Evolutionary conservation across 37 sponge, comb jelly and placozoan genomes (phyloP).

Genomic region (Theonella swinhoei): DNA sequence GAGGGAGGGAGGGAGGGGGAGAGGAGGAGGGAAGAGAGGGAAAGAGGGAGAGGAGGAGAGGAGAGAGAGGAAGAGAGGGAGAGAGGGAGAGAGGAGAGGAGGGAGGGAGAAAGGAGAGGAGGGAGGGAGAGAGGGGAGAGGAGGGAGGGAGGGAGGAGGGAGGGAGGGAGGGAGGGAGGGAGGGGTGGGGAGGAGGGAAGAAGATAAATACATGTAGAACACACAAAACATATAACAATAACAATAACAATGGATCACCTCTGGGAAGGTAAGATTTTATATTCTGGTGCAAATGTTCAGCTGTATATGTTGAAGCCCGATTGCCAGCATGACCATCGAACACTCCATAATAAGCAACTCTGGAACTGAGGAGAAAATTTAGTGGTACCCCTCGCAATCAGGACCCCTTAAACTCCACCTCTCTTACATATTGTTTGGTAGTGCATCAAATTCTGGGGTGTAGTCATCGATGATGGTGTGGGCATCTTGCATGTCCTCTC

Average conservation of each 20-base stretch:
- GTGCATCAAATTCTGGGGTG: slow-evolving; percentile 15
- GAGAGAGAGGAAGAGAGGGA: neutral
- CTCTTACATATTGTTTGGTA: slow-evolving; percentile 40
- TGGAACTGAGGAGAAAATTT: slow-evolving; percentile 22
- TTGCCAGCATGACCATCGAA: slow-evolving; percentile 92
- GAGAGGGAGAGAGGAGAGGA: neutral
- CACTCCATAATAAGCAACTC: slow-evolving; percentile 80
- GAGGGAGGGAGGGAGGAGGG: neutral
- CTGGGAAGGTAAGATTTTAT: slow-evolving; percentile 65
- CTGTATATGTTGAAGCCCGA: slow-evolving; percentile 70
- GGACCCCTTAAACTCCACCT: too few relatives aligned
- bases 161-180: neutral
- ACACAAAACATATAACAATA: neutral
- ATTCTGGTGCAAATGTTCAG: slow-evolving; percentile 73
- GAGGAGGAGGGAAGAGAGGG: neutral
- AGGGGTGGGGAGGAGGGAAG: too few relatives aligned
- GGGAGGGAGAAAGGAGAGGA: neutral
- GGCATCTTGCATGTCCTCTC: slow-evolving; percentile 93
- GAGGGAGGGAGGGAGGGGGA: neutral
- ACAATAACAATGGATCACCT: slow-evolving; percentile 65
- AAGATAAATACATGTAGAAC: neutral
- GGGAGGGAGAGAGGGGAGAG: neutral
- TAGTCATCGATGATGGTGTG: slow-evolving; percentile 67
- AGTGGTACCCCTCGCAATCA: too few relatives aligned
- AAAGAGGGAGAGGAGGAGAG: neutral